Base-by-base conservation (phyloP, 2,888 invertebrate species). In the Latrodectus hesperus region DNA sequence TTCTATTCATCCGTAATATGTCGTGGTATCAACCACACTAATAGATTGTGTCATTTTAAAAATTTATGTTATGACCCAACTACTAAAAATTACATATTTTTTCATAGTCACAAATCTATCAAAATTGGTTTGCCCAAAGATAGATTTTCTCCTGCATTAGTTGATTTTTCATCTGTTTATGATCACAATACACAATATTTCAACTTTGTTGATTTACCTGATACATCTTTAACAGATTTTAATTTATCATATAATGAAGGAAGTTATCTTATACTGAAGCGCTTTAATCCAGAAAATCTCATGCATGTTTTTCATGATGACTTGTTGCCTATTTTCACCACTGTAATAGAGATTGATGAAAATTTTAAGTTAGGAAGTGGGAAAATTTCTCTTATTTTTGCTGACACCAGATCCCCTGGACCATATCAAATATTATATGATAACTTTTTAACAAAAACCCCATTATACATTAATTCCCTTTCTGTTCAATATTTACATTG, bases 231-330 rank as follows among this genome's bases (percentile, higher is more conserved):
- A 11, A 73, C 68, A 38, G 65, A 89, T n/a, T 91, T 91, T 79
- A 89, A 89, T 16, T 84, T 91, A 10, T 85, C 80, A 0, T 90
- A 90, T 82, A 53, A 91, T 11, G 73, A 89, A 9, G 90, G 90
- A 12, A 89, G 89, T 22, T 91, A 90, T 55, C 90, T 93, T 55
- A 87, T 93, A 8, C 90, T 93, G 26, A 91, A 91, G 73, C 91
- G 93, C 12, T 94, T 93, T 90, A 93, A 93, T 89, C 92, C 93
- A 4, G 93, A 93, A 89, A 94, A 94, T 90, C 90, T 93, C n/a
- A 93, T 94, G 93, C 94, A 94, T 91, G 92, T 93, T 11, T 90
- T 94, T 67, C 93, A 94, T 90, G 94, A 94, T 91, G 94, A 94
- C 90, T 90, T 94, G 4, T 89, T 94, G 17, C 93, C 94, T 4